Base-by-base conservation (phyloP, 2,113 vertebrate species). In the Coptodon rendalli region DNA sequence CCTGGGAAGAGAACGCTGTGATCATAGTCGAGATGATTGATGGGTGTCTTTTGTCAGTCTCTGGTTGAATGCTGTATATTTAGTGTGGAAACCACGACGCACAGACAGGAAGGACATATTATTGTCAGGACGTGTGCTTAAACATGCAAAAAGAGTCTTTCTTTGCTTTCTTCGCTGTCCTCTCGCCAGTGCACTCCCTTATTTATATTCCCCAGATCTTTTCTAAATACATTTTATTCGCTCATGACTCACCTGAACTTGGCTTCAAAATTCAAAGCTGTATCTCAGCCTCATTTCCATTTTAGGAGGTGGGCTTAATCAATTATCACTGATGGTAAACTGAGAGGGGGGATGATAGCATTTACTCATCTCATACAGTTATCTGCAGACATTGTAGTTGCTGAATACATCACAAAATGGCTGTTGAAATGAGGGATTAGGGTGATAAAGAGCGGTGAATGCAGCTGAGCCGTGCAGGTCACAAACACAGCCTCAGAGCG, bases 341-440 rank as follows among this genome's bases (percentile, higher is more conserved):
- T 50, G 50, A 90, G 79, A 87, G 34, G 71, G 54, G 14, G 19
- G 48, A 83, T 52, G 71, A 85, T 84, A 66, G 85, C 85, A 29
- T 86, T 90, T 81, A 81, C 89, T 92, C 89, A 81, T 84, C 82
- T 91, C 73, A 43, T 95, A 90, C 56, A 88, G 85, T 82, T 86
- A 90, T 93, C 88, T 81, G 81, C 34, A 54, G 78, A 86, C 86
- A 89, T 91, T 91, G 87, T 88, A 56, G 31, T 80, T 10, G 29
- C 71, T 84, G 91, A 93, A 91, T 83, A 71, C 82, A 63, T 81
- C 84, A 63, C 87, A 92, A 87, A 93, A 92, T 89, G 88, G 34
- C 80, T 91, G 90, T 82, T 94, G 92, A 94, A 95, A 94, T 91
- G 83, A 86, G 76, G 88, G 92, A 94, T 95, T 92, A 93, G 73